Evolutionary conservation across 2,888 invertebrate genomes (phyloP), one percentile per base, ranked within the genome.

Genomic region (Penaeus monodon): DNA sequence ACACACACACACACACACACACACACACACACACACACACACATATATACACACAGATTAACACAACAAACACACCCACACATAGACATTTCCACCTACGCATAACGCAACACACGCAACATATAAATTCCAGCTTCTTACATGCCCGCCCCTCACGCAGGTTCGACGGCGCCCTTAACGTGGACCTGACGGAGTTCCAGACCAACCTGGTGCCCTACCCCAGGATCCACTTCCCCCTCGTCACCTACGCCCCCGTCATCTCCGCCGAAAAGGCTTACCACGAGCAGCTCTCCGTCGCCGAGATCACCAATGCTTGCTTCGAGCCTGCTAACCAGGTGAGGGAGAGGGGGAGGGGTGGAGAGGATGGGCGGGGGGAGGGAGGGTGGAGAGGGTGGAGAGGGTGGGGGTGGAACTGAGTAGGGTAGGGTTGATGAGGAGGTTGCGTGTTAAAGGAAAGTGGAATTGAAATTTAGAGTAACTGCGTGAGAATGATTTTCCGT

Each of bases 181-280:
- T 98, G 88, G 97, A 97, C 91, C 92, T 97, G 77, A 94, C 94
- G 20, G 97, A 97, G 92, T 95, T 97, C 91, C 95, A 95, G 92
- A 96, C 96, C 3, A 97, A 97, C 93, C 93, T 97, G 90, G 96
- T 97, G 82, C 98, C 98, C 0, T 98, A 96, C 92, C 98, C 98
- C 0, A 94, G 98, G 84, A 98, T 98, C 91, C 98, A 98, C 92
- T 97, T 97, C 92, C 97, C 97, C 0, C 92, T 97, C 79, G 94
- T 96, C 70, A 90, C 90, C 68, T 90, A 92, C 90, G 92, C 93
- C 22, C 93, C 93, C 27, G 92, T 93, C 86, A 92, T 93, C 81
- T 92, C 92, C 29, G 91, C 92, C 38, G 93, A 93, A 88, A 92
- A 93, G 90, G 91, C 91, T 4, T 88, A 90, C 81, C 90, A 91